These are phyloP conservation scores for Netelia fuscicornis DNA, from an alignment of 2,888 invertebrate species.

Conservation along the genomic window DNA sequence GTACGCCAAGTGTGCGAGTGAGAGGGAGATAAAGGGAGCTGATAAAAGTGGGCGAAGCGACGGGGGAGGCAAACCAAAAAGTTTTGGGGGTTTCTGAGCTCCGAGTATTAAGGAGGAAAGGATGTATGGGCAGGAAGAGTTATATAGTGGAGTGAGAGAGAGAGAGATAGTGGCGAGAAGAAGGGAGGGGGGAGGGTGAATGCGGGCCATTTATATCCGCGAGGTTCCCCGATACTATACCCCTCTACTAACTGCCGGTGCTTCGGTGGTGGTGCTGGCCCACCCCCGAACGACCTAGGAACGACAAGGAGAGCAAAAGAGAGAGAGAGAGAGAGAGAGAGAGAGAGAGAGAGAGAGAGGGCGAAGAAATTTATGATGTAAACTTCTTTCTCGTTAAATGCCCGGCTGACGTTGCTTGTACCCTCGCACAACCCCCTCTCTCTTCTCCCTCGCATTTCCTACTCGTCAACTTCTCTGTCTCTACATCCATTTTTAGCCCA, in stretches of 20 bases:
- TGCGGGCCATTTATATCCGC: constrained; percentile 61
- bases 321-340: constrained; percentile 20
- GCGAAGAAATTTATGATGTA: constrained; percentile 48
- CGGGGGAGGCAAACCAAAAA: constrained; percentile 18
- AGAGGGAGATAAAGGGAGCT: neutral
- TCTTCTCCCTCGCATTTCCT: neutral
- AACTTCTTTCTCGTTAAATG: constrained; percentile 64
- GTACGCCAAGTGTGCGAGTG: constrained; percentile 44
- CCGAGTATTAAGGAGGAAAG: constrained; percentile 40
- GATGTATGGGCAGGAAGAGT: constrained; percentile 33
- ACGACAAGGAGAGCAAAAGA: neutral
- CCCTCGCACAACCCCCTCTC: neutral
- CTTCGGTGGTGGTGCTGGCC: neutral
- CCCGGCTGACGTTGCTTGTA: constrained; percentile 50
- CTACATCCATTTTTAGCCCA: neutral
- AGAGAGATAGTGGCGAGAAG: constrained; percentile 1
- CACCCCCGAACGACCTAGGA: neutral
- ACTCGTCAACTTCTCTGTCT: neutral
- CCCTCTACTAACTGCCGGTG: neutral
- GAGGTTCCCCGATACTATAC: constrained; percentile 15
- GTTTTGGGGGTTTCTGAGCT: constrained; percentile 39
- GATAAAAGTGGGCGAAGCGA: constrained; percentile 36
- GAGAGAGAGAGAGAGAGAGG: constrained; percentile 3
- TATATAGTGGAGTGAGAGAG: neutral
- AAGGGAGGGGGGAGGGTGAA: constrained; percentile 24